These are phyloP conservation scores for Chrysolina americana DNA, from an alignment of 2,888 invertebrate genomes.

Conservation along the genomic window DNA sequence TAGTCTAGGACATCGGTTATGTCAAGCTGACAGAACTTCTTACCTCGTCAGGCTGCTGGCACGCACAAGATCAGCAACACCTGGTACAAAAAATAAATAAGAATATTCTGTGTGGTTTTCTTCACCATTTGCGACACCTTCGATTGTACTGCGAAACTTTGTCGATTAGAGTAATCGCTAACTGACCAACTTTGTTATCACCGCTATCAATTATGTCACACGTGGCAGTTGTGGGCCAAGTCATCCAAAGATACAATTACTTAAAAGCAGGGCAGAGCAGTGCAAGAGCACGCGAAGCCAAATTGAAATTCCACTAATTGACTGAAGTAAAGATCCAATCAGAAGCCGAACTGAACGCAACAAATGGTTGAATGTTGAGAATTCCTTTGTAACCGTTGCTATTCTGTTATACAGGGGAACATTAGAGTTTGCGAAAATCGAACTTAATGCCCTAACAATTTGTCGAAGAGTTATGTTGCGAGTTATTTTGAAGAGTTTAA, in stretches of 20 bases:
- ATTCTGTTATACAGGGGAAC: too few relatives aligned
- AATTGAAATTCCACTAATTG: constrained; percentile 15
- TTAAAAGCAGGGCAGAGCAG: constrained; percentile 8
- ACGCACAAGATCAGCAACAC: too few relatives aligned
- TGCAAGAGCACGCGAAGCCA: constrained; percentile 9
- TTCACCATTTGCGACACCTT: background rate
- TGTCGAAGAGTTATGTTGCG: too few relatives aligned
- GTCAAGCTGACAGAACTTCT: too few relatives aligned
- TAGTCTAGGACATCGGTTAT: too few relatives aligned
- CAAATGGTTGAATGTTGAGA: background rate
- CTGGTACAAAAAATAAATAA: too few relatives aligned
- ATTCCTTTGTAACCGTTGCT: background rate
- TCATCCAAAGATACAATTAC: constrained; percentile 1
- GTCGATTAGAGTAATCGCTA: background rate
- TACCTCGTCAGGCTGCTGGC: too few relatives aligned
- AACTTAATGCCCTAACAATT: too few relatives aligned
- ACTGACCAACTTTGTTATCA: constrained; percentile 2
- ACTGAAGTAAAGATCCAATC: background rate
- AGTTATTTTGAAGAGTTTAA: too few relatives aligned
- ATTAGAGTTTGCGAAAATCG: too few relatives aligned
- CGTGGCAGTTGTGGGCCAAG: constrained; percentile 10
- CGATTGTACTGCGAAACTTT: background rate
- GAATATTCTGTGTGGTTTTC: too few relatives aligned
- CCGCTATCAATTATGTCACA: constrained; percentile 12
- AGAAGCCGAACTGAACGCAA: background rate